phyloP scores from a whole-genome alignment of 2,888 invertebrate species.

The Danaus chrysippus region DNA sequence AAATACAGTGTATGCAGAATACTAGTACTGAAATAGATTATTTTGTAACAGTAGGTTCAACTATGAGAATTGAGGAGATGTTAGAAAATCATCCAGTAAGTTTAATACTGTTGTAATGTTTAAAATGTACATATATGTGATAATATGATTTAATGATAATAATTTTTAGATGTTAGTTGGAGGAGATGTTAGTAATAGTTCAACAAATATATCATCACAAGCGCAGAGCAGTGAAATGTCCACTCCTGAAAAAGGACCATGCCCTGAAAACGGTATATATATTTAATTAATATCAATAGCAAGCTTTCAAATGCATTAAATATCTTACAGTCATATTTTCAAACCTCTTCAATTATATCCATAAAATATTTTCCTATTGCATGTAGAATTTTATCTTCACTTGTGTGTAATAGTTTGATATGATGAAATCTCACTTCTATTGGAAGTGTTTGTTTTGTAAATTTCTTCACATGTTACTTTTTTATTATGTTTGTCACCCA shows the following conservation, averaged over 20 bases:
- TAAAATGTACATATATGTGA: constrained; percentile 7
- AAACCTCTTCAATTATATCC: too few species aligned
- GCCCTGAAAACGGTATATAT: constrained; percentile 25
- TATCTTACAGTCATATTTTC: too few species aligned
- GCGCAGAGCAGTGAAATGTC: constrained; percentile 68
- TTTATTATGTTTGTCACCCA: too few species aligned
- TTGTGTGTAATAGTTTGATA: too few species aligned
- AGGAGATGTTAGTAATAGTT: constrained; percentile 65
- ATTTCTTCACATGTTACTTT: too few species aligned
- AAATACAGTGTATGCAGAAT: constrained; percentile 86
- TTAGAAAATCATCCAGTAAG: constrained; percentile 73
- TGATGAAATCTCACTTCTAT: too few species aligned
- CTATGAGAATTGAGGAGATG: constrained; percentile 73
- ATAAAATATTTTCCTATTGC: too few species aligned
- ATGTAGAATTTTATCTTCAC: too few species aligned
- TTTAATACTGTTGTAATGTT: constrained; percentile 25
- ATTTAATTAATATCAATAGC: too few species aligned
- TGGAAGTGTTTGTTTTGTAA: too few species aligned
- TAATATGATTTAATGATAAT: background rate
- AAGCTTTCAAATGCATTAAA: background rate
- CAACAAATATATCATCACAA: constrained; percentile 60
- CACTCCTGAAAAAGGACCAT: constrained; percentile 62
- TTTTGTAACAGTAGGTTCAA: constrained; percentile 85
- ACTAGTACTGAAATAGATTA: constrained; percentile 88
- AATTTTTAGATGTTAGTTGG: constrained; percentile 63